Conservation (phyloP, 2,113 vertebrate species). For the Grammatotria lemairii region DNA sequence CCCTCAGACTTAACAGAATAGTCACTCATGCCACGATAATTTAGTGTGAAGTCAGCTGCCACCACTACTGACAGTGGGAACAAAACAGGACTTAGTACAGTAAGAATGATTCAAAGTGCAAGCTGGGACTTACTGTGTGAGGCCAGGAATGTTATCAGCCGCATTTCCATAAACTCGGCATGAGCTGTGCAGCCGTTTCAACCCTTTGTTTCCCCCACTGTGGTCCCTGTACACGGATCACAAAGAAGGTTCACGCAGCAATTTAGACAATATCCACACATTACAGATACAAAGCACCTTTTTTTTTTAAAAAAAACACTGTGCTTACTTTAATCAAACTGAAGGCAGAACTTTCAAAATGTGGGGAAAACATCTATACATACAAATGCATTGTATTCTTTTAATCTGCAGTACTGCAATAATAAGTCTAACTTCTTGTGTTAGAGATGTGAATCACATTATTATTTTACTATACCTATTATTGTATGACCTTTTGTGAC, state of each 20-base stretch:
- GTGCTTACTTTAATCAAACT: not conserved
- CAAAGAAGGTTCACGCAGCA: not conserved
- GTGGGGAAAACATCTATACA: not conserved
- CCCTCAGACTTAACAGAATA: not conserved
- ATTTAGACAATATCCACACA: not conserved
- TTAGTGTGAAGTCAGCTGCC: slow-evolving; percentile 26
- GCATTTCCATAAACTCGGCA: slow-evolving; percentile 88
- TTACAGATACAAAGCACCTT: not conserved
- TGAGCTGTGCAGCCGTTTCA: slow-evolving; percentile 75
- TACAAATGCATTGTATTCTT: not conserved
- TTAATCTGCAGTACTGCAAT: not conserved
- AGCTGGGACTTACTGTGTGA: slow-evolving; percentile 83
- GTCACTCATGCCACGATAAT: not conserved
- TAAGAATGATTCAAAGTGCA: not conserved
- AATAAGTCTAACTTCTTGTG: not conserved
- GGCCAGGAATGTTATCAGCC: slow-evolving; percentile 85
- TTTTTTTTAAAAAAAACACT: not conserved
- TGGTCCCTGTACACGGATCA: slow-evolving; percentile 80
- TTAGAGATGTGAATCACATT: not conserved
- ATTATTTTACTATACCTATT: not conserved
- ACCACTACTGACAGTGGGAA: not conserved
- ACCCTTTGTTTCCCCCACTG: slow-evolving; percentile 84
- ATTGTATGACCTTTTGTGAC: not conserved
- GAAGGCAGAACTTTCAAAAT: not conserved
- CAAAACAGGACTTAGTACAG: not conserved